These are phyloP conservation scores for Harpalus rufipes DNA, from an alignment of 2,888 invertebrate genomes.

Conservation along the genomic window DNA sequence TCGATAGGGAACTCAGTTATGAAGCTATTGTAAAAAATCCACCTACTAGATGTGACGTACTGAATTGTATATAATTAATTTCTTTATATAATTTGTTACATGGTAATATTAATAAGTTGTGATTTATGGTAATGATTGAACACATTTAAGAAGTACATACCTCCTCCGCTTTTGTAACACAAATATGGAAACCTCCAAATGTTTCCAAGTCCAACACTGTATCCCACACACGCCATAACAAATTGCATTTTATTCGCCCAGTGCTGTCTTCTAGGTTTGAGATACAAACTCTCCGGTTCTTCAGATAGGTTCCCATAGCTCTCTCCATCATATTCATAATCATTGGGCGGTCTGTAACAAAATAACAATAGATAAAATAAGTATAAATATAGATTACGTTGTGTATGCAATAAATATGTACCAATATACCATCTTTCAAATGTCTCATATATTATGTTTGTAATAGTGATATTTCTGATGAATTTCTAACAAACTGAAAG, in stretches of 20 bases:
- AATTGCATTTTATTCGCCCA: slow-evolving; percentile 95
- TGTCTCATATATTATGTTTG: background rate
- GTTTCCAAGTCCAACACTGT: slow-evolving; percentile 93
- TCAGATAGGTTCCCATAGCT: slow-evolving; percentile 87
- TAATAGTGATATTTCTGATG: background rate
- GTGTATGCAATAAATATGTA: slow-evolving; percentile 10
- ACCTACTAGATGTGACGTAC: no score
- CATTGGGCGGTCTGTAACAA: slow-evolving; percentile 84
- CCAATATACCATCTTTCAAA: background rate
- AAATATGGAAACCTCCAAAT: slow-evolving; percentile 96
- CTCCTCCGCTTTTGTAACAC: slow-evolving; percentile 94
- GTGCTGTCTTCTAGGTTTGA: slow-evolving; percentile 88
- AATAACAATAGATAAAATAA: slow-evolving; percentile 31
- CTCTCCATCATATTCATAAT: slow-evolving; percentile 86
- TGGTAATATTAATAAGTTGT: no score
- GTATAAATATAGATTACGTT: background rate
- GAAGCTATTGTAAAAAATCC: no score
- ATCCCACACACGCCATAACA: slow-evolving; percentile 92
- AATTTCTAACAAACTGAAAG: background rate
- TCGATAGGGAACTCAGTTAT: no score
- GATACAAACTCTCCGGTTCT: slow-evolving; percentile 83
- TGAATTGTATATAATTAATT: no score
- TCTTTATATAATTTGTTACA: no score
- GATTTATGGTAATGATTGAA: background rate
- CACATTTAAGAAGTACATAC: slow-evolving; percentile 78